Evolutionary conservation across 2,888 invertebrate species (phyloP), one percentile per base, ranked within the genome.

Genomic region (Hoplodrina ambigua): DNA sequence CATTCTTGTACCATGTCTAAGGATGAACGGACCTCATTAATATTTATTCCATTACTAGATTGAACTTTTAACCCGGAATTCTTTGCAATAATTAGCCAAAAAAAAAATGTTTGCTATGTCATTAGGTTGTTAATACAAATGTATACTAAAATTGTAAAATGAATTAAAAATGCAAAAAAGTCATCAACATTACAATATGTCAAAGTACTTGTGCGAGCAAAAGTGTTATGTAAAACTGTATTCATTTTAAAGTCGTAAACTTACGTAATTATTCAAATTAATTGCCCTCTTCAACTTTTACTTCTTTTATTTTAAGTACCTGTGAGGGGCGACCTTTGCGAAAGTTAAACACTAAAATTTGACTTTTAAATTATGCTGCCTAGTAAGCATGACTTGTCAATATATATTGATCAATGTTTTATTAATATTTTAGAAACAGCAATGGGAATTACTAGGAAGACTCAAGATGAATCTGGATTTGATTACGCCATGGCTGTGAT

Each of bases 401-500:
- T 46, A 19, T 10, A 37, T 37, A 37, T 8, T 19, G 56, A 50
- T 33, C 4, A 41, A 52, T 60, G 5, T n/a, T 50, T 41, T 11
- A 53, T 56, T 20, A 20, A n/a, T 30, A 13, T 94, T 93, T 25
- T 90, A 97, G 97, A 98, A 94, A 98, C 98, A 17, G 98, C 98
- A 0, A 98, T 98, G 98, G 98, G 98, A 33, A 97, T 98, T 0
- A 97, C 97, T 68, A 98, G 97, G 88, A 96, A 97, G 81, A 97
- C 97, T 52, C 97, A 98, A 91, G 96, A 97, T 88, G 96, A 97
- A 90, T 93, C 96, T 85, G 98, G 98, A 63, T 97, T 97, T 87
- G 97, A 98, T 86, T 98, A 98, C 86, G 98, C 98, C 7, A 97
- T 97, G 97, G 98, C 98, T 75, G 98, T 98, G 0, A 98, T 98